Evolutionary conservation across 1,140 invertebrate genomes (phyloP).

Genomic region (Colletes latitarsis): DNA sequence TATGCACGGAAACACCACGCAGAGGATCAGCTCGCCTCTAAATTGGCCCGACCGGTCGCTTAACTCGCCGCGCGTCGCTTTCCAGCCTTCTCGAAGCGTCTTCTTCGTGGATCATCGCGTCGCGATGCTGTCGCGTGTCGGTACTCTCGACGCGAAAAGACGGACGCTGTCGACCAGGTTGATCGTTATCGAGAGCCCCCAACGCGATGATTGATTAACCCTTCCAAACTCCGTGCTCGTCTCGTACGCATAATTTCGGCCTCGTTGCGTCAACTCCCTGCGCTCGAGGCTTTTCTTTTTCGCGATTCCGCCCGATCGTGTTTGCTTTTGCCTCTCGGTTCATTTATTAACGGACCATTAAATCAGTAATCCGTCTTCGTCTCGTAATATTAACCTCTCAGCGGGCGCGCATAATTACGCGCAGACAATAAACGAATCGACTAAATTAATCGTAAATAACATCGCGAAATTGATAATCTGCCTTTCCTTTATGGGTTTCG

Average conservation of each 20-base stretch:
- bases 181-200: conserved; percentile 5
- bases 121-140: conserved; percentile 12
- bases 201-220: neutral
- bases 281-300: too few species aligned
- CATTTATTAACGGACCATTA: neutral
- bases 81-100: neutral
- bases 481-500: too few species aligned
- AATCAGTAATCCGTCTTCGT: too few species aligned
- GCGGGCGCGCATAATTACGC: too few species aligned
- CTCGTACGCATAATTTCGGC: neutral
- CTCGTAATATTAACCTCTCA: too few species aligned
- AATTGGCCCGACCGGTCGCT: conserved; percentile 35
- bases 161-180: neutral
- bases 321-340: neutral
- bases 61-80: too few species aligned
- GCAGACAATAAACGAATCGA: too few species aligned
- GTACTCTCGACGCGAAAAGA: neutral
- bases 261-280: too few species aligned
- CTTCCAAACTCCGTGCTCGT: neutral
- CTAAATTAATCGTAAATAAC: too few species aligned
- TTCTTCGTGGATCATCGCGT: neutral
- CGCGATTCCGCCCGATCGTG: too few species aligned
- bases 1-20: neutral
- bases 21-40: conserved; percentile 20
- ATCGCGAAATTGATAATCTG: too few species aligned